A percentile compares a stretch with the other conserved stretches of the same genome.
These are phyloP conservation scores for Remorina albescens DNA, from an alignment of 2,797 vertebrate species.

Conservation along the genomic window DNA sequence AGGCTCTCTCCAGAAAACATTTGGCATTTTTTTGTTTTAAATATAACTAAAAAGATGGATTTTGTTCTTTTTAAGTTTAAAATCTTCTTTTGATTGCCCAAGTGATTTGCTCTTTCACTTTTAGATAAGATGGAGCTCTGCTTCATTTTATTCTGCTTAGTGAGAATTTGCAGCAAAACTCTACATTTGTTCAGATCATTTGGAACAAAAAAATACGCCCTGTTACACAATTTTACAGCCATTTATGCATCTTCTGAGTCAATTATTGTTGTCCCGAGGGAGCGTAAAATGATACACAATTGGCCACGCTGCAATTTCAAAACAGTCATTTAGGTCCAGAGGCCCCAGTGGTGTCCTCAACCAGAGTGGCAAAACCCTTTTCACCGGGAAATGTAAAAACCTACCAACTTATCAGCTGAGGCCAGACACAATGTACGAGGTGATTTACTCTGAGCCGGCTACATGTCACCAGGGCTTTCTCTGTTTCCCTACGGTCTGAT, in stretches of 20 bases:
- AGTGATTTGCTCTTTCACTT: neutral
- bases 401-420: conserved; percentile 78
- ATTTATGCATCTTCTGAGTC: conserved; percentile 50
- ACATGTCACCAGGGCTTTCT: conserved; percentile 79
- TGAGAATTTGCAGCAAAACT: neutral
- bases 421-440: conserved; percentile 79
- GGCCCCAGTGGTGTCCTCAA: conserved; percentile 75
- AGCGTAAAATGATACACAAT: conserved; percentile 50
- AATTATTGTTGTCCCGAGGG: conserved; percentile 62
- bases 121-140: neutral
- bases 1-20: neutral
- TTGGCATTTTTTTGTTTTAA: neutral
- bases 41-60: neutral
- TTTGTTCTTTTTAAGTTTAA: neutral
- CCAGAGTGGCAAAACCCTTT: conserved; percentile 75
- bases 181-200: conserved; percentile 24
- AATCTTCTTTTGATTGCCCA: neutral
- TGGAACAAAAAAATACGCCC: conserved; percentile 32
- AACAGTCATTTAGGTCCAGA: conserved; percentile 78
- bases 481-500: conserved; percentile 81
- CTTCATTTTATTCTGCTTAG: neutral
- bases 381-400: conserved; percentile 80
- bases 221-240: conserved; percentile 42
- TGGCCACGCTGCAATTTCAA: conserved; percentile 73
- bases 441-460: conserved; percentile 82